Conservation (phyloP, 1,140 invertebrate species). For the Solenopsis fugax region DNA sequence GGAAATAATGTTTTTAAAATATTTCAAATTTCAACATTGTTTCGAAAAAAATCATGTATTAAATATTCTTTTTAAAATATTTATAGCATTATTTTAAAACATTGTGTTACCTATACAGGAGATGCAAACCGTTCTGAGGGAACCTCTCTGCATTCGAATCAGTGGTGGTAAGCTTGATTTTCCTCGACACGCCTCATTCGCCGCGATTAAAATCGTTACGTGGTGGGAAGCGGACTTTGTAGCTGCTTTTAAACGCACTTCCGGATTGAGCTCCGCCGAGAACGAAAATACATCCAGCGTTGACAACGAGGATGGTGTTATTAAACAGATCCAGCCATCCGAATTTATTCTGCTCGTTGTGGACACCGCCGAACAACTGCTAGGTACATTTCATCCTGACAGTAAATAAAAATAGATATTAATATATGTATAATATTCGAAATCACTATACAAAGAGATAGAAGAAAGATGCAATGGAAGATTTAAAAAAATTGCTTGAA, state of each 20-base stretch:
- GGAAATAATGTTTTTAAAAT: no score
- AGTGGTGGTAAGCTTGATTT: conserved; percentile 93
- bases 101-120: conserved; percentile 83
- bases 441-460: not conserved
- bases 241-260: conserved; percentile 87
- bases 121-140: conserved; percentile 92
- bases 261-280: conserved; percentile 84
- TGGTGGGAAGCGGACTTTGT: conserved; percentile 92
- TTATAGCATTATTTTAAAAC: no score
- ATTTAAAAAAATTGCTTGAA: not conserved
- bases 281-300: conserved; percentile 30
- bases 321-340: conserved; percentile 90
- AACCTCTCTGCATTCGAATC: conserved; percentile 90
- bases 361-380: conserved; percentile 90
- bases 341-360: conserved; percentile 90
- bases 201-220: conserved; percentile 91
- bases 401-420: not conserved
- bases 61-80: no score
- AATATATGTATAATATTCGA: not conserved
- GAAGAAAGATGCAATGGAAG: not conserved
- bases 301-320: conserved; percentile 86
- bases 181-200: conserved; percentile 93
- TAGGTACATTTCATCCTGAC: conserved; percentile 79
- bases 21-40: no score
- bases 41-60: no score